phyloP scores from a whole-genome alignment of 2,113 vertebrate species.

The Xiphorhynchus elegans region DNA sequence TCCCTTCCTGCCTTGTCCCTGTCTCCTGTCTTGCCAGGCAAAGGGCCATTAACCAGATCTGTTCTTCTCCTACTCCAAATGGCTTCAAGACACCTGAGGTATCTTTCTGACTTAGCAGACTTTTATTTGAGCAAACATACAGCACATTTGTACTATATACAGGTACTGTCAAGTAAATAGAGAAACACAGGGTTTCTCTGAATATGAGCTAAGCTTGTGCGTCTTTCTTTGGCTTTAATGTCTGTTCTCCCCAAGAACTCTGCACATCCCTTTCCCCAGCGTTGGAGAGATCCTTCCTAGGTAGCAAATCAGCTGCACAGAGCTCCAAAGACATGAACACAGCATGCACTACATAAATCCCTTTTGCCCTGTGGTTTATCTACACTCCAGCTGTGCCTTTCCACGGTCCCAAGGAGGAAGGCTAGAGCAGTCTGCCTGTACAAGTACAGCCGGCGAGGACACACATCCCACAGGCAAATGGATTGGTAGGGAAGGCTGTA shows the following conservation, averaged over 20 bases:
- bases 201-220: conserved; percentile 9
- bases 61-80: neutral
- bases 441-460: neutral
- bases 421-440: neutral
- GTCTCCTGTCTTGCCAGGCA: neutral
- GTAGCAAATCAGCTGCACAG: neutral
- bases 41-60: neutral
- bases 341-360: neutral
- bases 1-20: neutral
- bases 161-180: neutral
- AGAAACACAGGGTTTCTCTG: neutral
- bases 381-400: neutral
- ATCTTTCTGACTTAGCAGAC: neutral
- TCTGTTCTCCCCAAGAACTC: neutral
- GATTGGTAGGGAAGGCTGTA: neutral
- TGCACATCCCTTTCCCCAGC: neutral
- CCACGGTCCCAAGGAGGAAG: neutral
- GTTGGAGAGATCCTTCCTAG: neutral
- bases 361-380: neutral
- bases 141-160: neutral
- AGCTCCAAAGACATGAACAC: neutral
- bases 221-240: neutral
- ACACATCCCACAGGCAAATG: neutral
- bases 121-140: neutral
- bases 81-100: neutral